These are phyloP conservation scores for Eulimnadia texana DNA, from an alignment of 1,140 invertebrate genomes.

Conservation along the genomic window DNA sequence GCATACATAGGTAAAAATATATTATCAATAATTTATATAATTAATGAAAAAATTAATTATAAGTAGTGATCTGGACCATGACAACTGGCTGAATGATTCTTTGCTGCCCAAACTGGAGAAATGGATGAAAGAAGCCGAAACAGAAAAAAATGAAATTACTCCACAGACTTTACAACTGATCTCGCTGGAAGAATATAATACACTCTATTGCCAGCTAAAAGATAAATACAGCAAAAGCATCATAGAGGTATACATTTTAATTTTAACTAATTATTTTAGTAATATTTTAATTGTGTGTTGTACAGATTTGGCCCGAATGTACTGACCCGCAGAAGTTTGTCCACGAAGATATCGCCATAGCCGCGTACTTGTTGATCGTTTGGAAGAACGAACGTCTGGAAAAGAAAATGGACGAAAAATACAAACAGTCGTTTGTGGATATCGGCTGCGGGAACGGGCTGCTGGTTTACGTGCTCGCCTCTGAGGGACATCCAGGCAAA, in stretches of 20 bases:
- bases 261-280: not conserved
- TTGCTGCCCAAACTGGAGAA: slow-evolving; percentile 47
- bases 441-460: slow-evolving; percentile 95
- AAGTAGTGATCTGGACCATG: not conserved
- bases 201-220: slow-evolving; percentile 59
- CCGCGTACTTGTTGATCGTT: slow-evolving; percentile 70
- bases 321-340: slow-evolving; percentile 92
- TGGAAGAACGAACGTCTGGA: slow-evolving; percentile 41
- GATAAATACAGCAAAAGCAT: slow-evolving; percentile 58
- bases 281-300: not conserved
- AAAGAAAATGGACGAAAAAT: slow-evolving; percentile 18
- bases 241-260: slow-evolving; percentile 38
- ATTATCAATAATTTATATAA: too few relatives aligned
- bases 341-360: slow-evolving; percentile 91
- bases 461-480: slow-evolving; percentile 69
- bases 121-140: slow-evolving; percentile 37
- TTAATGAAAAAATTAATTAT: too few relatives aligned
- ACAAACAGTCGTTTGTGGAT: slow-evolving; percentile 66
- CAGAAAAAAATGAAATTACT: slow-evolving; percentile 22
- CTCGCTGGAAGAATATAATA: slow-evolving; percentile 48
- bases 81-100: slow-evolving; percentile 27
- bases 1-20: not conserved
- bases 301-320: slow-evolving; percentile 61
- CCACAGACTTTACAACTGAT: slow-evolving; percentile 46
- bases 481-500: slow-evolving; percentile 68